A percentile compares a stretch with the other conserved stretches of the same genome.
Conservation (phyloP, 2,888 invertebrate genomes). For the Rhamnusium bicolor region DNA sequence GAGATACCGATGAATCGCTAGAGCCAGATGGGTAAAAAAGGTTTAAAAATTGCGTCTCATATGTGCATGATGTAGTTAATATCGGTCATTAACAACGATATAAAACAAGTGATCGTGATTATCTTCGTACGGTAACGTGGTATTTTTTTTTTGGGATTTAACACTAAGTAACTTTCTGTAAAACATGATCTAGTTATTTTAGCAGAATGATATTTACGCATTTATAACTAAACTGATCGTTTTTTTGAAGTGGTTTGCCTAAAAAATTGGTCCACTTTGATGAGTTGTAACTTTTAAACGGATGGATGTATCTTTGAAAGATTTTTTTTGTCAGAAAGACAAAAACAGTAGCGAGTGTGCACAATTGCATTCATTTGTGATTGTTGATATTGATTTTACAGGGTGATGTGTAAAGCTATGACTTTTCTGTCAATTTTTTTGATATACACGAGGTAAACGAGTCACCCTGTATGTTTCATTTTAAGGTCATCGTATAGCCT, state of each 20-base stretch:
- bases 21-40: neutral
- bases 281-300: too few relatives aligned
- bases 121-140: neutral
- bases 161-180: neutral
- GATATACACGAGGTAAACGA: too few relatives aligned
- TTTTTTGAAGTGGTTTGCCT: neutral
- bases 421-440: neutral
- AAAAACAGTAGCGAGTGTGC: too few relatives aligned
- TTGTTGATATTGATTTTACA: too few relatives aligned
- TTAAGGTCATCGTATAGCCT: too few relatives aligned
- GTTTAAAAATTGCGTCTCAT: neutral
- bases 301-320: too few relatives aligned
- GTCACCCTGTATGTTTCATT: too few relatives aligned
- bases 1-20: neutral
- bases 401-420: too few relatives aligned
- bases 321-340: too few relatives aligned
- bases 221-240: neutral
- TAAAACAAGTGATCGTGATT: constrained; percentile 18
- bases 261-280: too few relatives aligned
- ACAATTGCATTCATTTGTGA: too few relatives aligned
- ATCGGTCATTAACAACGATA: neutral
- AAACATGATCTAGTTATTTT: neutral
- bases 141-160: neutral
- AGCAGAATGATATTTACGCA: neutral
- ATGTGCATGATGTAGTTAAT: neutral